A percentile compares a stretch with the other conserved stretches of the same genome.
Conservation (phyloP, 2,113 vertebrate genomes). For the Anguilla japonica region DNA sequence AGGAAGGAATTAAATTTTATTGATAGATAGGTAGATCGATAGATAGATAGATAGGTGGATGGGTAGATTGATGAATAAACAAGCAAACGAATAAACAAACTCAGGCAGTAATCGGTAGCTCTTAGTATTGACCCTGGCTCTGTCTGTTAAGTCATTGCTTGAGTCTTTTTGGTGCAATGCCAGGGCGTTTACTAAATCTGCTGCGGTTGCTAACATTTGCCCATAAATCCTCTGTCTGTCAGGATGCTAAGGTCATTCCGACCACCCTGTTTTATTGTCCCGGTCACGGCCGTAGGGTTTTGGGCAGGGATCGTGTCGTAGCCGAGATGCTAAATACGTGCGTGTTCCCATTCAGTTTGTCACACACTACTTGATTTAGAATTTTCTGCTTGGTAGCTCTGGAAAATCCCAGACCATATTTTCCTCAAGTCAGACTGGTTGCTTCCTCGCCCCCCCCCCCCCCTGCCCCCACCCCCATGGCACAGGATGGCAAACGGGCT, state of each 20-base stretch:
- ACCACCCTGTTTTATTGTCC: conserved; percentile 28
- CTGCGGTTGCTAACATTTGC: conserved; percentile 68
- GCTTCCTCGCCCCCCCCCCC: conserved; percentile 48
- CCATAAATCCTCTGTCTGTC: conserved; percentile 55
- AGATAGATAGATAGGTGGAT: too few species aligned
- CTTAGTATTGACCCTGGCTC: conserved; percentile 70
- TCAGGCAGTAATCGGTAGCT: conserved; percentile 69
- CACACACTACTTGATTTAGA: conserved; percentile 30
- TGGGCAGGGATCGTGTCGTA: neutral
- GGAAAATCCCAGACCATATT: conserved; percentile 55
- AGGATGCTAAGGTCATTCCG: conserved; percentile 44
- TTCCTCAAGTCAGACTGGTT: conserved; percentile 69
- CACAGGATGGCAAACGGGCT: conserved; percentile 58
- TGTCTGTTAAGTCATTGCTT: conserved; percentile 65
- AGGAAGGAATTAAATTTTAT: neutral
- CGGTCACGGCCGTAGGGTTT: neutral
- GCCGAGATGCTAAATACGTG: neutral
- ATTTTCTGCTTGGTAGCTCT: conserved; percentile 49
- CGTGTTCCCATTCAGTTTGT: neutral
- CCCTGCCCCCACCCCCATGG: conserved; percentile 41
- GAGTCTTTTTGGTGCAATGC: conserved; percentile 55
- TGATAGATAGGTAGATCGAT: too few species aligned
- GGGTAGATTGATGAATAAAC: neutral
- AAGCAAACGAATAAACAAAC: conserved; percentile 66
- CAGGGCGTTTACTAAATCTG: conserved; percentile 65